Base-by-base conservation (phyloP, 1,140 invertebrate species). In the Anastatus disparis region DNA sequence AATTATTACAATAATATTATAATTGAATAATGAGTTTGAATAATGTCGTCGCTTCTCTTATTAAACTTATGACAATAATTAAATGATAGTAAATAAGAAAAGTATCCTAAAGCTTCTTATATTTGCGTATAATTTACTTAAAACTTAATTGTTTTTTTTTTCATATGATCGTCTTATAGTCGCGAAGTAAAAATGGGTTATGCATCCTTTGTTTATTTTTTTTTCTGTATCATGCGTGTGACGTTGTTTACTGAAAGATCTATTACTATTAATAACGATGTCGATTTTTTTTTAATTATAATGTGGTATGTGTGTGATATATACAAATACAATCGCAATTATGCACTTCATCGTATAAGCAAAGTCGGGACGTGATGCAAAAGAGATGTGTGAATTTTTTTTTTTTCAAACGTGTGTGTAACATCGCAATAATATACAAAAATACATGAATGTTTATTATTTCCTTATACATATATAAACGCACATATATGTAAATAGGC, bases 101-200 rank as follows among this genome's bases (percentile, higher is more conserved):
- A 24, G 38, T 68, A 50, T 50, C 38, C 65, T 67, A 67, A 68
- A 59, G 44, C 55, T 68, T 22, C 44, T 40, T 61, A 52, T 20
- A 22, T 6, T n/a, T 20, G 24, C 61, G 38, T 68, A 38, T 68
- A 68, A 59, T 48, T 67, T 59, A 68, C 31, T 68, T 68, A 68
- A 2, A 69, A 61, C 24, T 40, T 42, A 61, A 52, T 8, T 59
- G 38, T 22, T 10, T 35, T 52, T 24, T 26, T 52, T 29, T 52
- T 52, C 13, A 13, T 29, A 24, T 56, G n/a, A n/a, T 17, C 22
- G 31, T 4, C n/a, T 55, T 20, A 55, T 40, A 35, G 15, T 29
- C 24, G 27, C 15, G 9, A 40, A 27, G n/a, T 26, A 46, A 46
- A 29, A 24, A 46, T 27, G 29, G 29, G 1, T 24, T 24, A 17